A percentile compares a stretch with the other conserved stretches of the same genome.
phyloP scores from a whole-genome alignment of 2,797 vertebrate species.

The Anguilla anguilla region DNA sequence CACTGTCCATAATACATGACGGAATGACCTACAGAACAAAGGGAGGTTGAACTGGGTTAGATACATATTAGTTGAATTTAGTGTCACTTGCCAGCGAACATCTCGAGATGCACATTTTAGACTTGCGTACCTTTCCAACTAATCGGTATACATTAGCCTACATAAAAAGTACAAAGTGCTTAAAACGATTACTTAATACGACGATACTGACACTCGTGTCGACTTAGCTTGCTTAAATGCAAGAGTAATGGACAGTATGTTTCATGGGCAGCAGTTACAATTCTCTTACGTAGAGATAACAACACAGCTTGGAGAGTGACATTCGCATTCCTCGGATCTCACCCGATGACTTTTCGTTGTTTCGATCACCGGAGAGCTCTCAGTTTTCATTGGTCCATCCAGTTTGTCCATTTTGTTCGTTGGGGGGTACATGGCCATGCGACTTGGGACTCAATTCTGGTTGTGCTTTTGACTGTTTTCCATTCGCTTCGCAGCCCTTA shows the following conservation, averaged over 20 bases:
- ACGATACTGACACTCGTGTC: not conserved
- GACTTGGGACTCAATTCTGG: not conserved
- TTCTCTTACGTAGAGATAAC: too few relatives aligned
- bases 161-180: too few relatives aligned
- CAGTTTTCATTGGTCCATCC: not conserved
- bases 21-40: conserved; percentile 48
- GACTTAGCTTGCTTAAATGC: not conserved
- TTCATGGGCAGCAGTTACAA: too few relatives aligned
- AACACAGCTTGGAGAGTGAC: too few relatives aligned
- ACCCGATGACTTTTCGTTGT: not conserved
- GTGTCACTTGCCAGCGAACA: not conserved
- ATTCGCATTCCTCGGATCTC: not conserved
- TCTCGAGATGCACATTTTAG: not conserved
- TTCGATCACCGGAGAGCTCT: not conserved
- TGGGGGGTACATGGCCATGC: not conserved
- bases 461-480: not conserved
- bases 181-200: not conserved
- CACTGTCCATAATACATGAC: conserved; percentile 68
- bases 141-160: too few relatives aligned
- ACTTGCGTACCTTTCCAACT: too few relatives aligned
- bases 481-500: not conserved
- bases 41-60: not conserved
- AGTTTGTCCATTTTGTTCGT: not conserved
- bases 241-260: too few relatives aligned
- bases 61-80: not conserved